phyloP scores from a whole-genome alignment of 2,888 invertebrate species.

The Lepidochrysops patricia region DNA sequence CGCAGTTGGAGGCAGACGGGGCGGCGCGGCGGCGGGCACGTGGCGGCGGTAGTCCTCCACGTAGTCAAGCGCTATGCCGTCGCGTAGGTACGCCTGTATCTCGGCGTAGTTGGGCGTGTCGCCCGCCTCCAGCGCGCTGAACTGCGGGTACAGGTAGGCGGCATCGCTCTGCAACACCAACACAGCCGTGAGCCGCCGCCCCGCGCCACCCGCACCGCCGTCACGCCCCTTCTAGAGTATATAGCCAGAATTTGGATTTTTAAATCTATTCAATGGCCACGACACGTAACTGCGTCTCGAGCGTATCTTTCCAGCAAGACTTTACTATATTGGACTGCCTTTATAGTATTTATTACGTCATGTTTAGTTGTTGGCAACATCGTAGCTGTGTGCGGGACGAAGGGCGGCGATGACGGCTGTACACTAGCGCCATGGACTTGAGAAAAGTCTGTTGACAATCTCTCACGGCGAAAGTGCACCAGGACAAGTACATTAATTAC shows the following conservation, averaged over 20 bases:
- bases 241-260: too few relatives aligned
- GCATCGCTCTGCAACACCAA: slow-evolving; percentile 46
- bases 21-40: slow-evolving; percentile 42
- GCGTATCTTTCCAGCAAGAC: too few relatives aligned
- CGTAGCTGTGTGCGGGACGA: neutral
- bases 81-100: slow-evolving; percentile 50
- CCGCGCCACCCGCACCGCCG: neutral
- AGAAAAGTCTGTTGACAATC: too few relatives aligned
- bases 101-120: slow-evolving; percentile 58
- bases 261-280: too few relatives aligned
- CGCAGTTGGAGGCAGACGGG: slow-evolving; percentile 23
- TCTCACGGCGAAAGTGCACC: too few relatives aligned
- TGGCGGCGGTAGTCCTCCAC: slow-evolving; percentile 53
- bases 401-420: neutral
- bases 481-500: too few relatives aligned
- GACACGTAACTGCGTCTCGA: too few relatives aligned
- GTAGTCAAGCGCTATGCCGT: slow-evolving; percentile 58
- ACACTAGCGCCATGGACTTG: neutral
- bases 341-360: neutral
- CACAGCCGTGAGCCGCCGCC: slow-evolving; percentile 3
- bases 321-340: too few relatives aligned
- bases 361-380: neutral
- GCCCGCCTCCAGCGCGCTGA: slow-evolving; percentile 68
- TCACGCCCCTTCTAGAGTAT: neutral
- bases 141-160: slow-evolving; percentile 67